Conservation (phyloP, 2,113 vertebrate genomes). For the Triplophysa dalaica region DNA sequence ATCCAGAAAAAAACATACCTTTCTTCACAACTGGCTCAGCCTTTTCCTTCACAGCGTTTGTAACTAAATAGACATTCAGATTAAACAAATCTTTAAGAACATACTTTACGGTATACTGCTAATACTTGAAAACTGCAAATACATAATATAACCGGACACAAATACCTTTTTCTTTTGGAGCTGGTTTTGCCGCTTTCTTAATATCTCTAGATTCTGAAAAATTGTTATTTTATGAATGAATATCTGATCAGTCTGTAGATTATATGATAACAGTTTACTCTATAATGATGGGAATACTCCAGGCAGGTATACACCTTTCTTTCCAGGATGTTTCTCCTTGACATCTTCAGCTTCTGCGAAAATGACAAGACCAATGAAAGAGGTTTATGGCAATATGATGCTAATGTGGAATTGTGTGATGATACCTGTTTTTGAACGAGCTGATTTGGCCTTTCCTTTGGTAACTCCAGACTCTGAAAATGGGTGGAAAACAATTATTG, state of each 20-base stretch:
- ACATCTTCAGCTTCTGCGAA: background rate
- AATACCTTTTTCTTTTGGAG: conserved; percentile 27
- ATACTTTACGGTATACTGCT: background rate
- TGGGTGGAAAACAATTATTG: background rate
- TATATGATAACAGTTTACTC: background rate
- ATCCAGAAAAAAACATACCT: background rate
- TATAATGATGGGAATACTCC: background rate
- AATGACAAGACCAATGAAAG: background rate
- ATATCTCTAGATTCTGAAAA: conserved; percentile 1
- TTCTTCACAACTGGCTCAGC: background rate
- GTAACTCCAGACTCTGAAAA: background rate
- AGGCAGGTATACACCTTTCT: conserved; percentile 47
- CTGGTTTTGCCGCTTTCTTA: conserved; percentile 32
- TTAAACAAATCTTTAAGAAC: background rate
- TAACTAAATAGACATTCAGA: background rate
- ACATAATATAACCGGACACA: background rate
- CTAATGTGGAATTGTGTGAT: background rate
- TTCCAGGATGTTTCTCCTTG: conserved; percentile 35
- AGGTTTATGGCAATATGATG: too few relatives aligned
- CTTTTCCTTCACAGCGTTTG: conserved; percentile 28
- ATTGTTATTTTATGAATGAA: background rate
- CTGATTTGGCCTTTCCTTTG: conserved; percentile 49
- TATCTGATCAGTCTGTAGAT: background rate
- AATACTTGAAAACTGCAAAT: background rate
- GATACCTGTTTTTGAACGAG: conserved; percentile 20